Percentiles rank a stretch among this genome's conserved stretches.
Evolutionary conservation across 2,113 vertebrate genomes (phyloP).

Genomic region (Sinocyclocheilus maitianheensis): DNA sequence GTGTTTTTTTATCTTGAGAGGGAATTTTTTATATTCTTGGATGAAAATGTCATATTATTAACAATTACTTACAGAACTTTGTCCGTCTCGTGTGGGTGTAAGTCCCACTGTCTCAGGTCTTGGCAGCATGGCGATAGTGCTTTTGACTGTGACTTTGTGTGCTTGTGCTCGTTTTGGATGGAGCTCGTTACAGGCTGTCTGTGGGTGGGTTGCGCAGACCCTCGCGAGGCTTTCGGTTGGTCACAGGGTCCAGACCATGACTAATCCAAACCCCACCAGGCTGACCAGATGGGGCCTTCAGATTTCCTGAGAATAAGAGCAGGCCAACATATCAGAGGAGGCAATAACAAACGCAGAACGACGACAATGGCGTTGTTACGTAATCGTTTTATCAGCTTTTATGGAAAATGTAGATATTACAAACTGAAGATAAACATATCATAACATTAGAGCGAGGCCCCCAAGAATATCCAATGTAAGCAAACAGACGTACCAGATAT

Average conservation of each 20-base stretch:
- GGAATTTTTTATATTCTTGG: neutral
- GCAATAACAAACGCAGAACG: constrained; percentile 46
- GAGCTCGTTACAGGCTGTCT: constrained; percentile 69
- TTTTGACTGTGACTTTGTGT: constrained; percentile 50
- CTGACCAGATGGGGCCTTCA: constrained; percentile 66
- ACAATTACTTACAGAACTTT: neutral
- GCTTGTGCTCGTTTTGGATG: constrained; percentile 46
- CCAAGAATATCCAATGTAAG: neutral
- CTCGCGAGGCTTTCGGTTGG: constrained; percentile 51
- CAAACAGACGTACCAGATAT: neutral
- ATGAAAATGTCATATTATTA: constrained; percentile 27
- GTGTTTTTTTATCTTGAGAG: neutral
- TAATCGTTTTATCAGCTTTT: neutral
- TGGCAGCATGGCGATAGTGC: constrained; percentile 32
- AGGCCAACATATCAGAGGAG: constrained; percentile 48
- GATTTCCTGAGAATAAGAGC: constrained; percentile 56
- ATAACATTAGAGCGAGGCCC: neutral
- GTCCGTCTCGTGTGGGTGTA: neutral
- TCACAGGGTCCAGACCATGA: constrained; percentile 61
- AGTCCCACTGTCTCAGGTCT: constrained; percentile 44
- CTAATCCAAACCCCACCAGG: constrained; percentile 60
- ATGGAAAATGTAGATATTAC: neutral
- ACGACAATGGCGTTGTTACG: neutral
- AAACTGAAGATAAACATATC: neutral
- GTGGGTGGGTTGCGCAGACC: constrained; percentile 65